Conservation (phyloP, 2,888 invertebrate genomes). For the Conchocele bisecta region DNA sequence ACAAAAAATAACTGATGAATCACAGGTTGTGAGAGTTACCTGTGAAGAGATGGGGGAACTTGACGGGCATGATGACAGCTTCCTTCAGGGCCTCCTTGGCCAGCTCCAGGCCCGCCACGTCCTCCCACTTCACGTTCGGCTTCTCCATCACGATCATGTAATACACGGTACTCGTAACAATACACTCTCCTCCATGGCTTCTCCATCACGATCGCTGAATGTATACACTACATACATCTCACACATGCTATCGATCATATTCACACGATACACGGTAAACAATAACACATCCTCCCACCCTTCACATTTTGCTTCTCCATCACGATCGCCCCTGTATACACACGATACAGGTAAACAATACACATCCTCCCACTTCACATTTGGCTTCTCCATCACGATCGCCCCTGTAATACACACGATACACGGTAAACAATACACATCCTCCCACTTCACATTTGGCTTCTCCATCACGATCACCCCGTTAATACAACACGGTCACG, state of each 20-base stretch:
- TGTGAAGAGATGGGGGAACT: conserved; percentile 98
- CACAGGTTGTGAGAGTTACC: too few species aligned
- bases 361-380: not conserved
- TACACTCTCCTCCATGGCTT: too few species aligned
- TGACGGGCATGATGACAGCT: conserved; percentile 99
- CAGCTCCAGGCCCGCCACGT: conserved; percentile 98
- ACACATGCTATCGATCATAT: too few species aligned
- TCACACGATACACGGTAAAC: too few species aligned
- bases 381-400: not conserved
- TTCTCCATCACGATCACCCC: not conserved
- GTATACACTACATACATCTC: too few species aligned
- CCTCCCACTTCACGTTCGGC: conserved; percentile 98
- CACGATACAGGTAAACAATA: not conserved
- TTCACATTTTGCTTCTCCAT: too few species aligned
- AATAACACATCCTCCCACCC: too few species aligned
- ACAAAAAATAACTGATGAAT: not conserved
- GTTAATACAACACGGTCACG: not conserved
- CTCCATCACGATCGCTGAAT: too few species aligned
- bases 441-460: not conserved
- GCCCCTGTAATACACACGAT: not conserved
- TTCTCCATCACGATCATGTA: conserved; percentile 98
- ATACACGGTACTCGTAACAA: too few species aligned
- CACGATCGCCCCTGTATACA: not conserved
- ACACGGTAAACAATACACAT: not conserved
- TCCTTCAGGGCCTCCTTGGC: conserved; percentile 99